These are phyloP conservation scores for Thecocarcelia acutangulata DNA, from an alignment of 2,888 invertebrate species.

Conservation along the genomic window DNA sequence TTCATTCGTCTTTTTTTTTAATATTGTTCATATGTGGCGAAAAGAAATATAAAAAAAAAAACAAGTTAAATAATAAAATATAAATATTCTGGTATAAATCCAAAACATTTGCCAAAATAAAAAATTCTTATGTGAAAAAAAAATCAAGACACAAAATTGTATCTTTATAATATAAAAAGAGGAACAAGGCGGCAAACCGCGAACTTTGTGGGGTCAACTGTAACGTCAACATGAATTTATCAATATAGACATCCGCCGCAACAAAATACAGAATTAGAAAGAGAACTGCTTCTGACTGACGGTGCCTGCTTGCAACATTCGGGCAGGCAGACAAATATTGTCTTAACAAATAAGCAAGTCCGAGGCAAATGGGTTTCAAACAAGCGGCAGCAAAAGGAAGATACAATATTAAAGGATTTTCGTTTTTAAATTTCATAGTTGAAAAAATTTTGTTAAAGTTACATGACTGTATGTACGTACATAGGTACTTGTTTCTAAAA, in stretches of 20 bases:
- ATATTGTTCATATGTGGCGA: neutral
- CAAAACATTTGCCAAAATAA: slow-evolving; percentile 67
- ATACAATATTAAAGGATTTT: slow-evolving; percentile 25
- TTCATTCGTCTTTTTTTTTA: slow-evolving; percentile 11
- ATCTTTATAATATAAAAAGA: slow-evolving; percentile 38
- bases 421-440: slow-evolving; percentile 40
- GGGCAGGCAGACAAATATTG: slow-evolving; percentile 34
- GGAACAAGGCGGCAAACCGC: slow-evolving; percentile 70
- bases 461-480: neutral
- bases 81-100: slow-evolving; percentile 55
- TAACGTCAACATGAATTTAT: slow-evolving; percentile 74
- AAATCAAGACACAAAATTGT: slow-evolving; percentile 31
- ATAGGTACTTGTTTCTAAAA: neutral
- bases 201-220: slow-evolving; percentile 70
- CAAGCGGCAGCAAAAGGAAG: slow-evolving; percentile 3
- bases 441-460: slow-evolving; percentile 27
- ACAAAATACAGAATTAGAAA: slow-evolving; percentile 53
- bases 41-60: slow-evolving; percentile 18
- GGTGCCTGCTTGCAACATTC: slow-evolving; percentile 37
- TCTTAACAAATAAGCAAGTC: slow-evolving; percentile 58
- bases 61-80: slow-evolving; percentile 51
- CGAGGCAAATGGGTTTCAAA: slow-evolving; percentile 16
- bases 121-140: slow-evolving; percentile 43
- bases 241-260: slow-evolving; percentile 75
- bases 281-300: slow-evolving; percentile 51